Evolutionary conservation across 2,113 vertebrate genomes (phyloP), one percentile per base, ranked within the genome.

Genomic region (Sitta europaea): DNA sequence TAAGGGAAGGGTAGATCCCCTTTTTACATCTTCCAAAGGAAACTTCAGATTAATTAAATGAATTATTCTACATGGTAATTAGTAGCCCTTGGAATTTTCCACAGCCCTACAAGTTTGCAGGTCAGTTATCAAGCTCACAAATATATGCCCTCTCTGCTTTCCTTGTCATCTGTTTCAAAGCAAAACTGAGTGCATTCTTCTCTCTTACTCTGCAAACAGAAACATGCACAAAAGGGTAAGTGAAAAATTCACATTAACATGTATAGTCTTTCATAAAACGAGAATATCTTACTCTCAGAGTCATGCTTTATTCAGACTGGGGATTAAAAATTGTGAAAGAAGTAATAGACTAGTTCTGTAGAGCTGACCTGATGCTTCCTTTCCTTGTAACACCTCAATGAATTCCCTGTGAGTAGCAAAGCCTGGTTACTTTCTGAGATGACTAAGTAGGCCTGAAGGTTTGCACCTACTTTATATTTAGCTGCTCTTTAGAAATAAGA

Each of bases 1-100:
- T 20, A 81, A 84, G 59, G 73, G 47, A 90, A 92, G 59, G 54
- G 63, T 90, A 92, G 66, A 80, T 38, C 38, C 35, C 19, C 5
- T 58, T 88, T 79, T 62, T 71, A 31, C 17, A 9, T 81, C 89
- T 90, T 88, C 66, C 38, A 80, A 79, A 70, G 47, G 86, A 92
- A 96, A 81, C 3, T 76, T 57, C 38, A 43, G n/a, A 86, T 54
- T 86, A 74, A 92, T 80, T 63, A 84, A 43, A 84, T 17, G 6
- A 92, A 81, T 82, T 82, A 68, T 31, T 65, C 43, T 62, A 31
- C 8, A 10, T 2, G 3, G 16, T 40, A 70, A 55, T 75, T 67
- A 88, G n/a, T 25, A 67, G 20, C 24, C 81, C 71, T 43, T 81
- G 83, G 86, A 94, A 91, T 80, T 90, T 92, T 94, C 79, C 83